These are phyloP conservation scores for Anableps anableps DNA, from an alignment of 2,797 vertebrate genomes.

Conservation along the genomic window DNA sequence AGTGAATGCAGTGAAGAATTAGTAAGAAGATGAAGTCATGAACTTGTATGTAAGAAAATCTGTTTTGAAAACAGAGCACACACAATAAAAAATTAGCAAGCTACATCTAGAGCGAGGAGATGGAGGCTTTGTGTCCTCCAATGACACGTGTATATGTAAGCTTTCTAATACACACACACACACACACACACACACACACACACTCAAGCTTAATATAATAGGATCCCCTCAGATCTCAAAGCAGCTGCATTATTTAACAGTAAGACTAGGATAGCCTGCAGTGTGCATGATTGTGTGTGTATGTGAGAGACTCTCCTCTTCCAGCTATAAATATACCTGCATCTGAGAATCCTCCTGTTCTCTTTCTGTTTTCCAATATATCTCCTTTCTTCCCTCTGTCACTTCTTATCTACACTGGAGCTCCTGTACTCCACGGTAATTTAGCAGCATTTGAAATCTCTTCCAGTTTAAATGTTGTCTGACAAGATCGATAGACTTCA, in stretches of 20 bases:
- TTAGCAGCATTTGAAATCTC: conserved; percentile 44
- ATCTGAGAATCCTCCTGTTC: conserved; percentile 66
- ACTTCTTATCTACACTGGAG: conserved; percentile 29
- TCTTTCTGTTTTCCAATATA: conserved; percentile 31
- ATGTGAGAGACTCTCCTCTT: conserved; percentile 43
- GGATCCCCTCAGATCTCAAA: conserved; percentile 70
- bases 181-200: conserved; percentile 16
- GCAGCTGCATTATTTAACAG: conserved; percentile 78
- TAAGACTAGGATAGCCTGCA: conserved; percentile 66
- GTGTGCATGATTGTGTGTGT: conserved; percentile 50
- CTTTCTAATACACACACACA: conserved; percentile 14
- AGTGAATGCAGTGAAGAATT: conserved; percentile 27
- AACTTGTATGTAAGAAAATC: conserved; percentile 33
- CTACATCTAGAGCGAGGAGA: conserved; percentile 11
- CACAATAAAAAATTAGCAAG: conserved; percentile 11
- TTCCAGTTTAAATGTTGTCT: conserved; percentile 26
- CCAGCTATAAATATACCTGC: conserved; percentile 73
- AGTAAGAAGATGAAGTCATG: conserved; percentile 27
- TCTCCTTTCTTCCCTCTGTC: conserved; percentile 20
- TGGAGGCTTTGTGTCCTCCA: conserved; percentile 23
- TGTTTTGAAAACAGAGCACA: conserved; percentile 23
- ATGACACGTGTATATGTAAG: conserved; percentile 36
- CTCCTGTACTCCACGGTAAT: conserved; percentile 21
- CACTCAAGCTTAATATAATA: conserved; percentile 60
- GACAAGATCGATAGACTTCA: conserved; percentile 22